Evolutionary conservation across 1,140 invertebrate species (phyloP), one percentile per base, ranked within the genome.

Genomic region (Dreissena rostriformis): DNA sequence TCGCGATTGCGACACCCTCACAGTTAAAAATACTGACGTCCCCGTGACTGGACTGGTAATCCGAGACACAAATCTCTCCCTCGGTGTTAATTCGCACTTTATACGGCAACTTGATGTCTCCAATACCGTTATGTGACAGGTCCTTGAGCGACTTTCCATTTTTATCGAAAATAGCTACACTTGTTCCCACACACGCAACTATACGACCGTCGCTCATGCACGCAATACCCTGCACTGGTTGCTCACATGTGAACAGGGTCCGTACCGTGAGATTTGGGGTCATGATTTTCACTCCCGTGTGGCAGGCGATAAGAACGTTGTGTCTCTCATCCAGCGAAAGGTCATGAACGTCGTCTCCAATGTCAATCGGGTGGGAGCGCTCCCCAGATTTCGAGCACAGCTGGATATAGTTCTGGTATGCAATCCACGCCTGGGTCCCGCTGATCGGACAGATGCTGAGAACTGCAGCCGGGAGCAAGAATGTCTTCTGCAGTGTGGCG

Each of bases 81-180:
- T 74, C 66, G n/a, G 51, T 24, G 39, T 82, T 82, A 12, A 82
- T 57, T 11, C 26, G 70, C 19, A 82, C 61, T 75, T 82, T 82
- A 28, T 82, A 82, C 39, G 80, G 80, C 80, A 82, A 66, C 68
- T 82, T 82, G 24, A 82, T 73, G 39, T 82, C 80, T 49, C 57
- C 24, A 17, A 55, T 11, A 51, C 66, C 28, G 11, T 53, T 26
- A 66, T 63, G 57, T 57, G 55, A 55, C n/a, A 82, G 51, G 4
- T 63, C 63, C 10, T 19, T 53, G 12, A 82, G 17, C 19, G 24
- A 10, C 1, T 55, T 17, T 24, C 80, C 80, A 29, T 68, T 14
- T 12, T 39, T n/a, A 28, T 66, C 61, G 53, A 66, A 82, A 1
- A 74, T 61, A 10, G 73, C 63, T n/a, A 82, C 61, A 14, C 73